Percentiles rank a stretch among this genome's conserved stretches.
Evolutionary conservation across 2,113 vertebrate species (phyloP).

Genomic region (Guaruba guarouba): DNA sequence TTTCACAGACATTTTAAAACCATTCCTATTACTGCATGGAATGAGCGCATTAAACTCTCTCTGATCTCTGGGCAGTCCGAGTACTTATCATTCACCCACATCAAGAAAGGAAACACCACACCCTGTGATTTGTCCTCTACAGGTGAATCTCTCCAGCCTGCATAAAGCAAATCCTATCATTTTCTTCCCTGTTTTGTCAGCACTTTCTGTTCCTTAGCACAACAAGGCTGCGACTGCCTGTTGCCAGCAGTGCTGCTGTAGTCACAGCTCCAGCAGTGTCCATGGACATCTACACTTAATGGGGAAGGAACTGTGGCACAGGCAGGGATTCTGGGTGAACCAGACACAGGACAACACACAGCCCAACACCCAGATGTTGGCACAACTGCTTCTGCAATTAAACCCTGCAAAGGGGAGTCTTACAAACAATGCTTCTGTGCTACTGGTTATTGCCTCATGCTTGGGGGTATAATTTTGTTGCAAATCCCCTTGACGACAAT

Average conservation of each 20-base stretch:
- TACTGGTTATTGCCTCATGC: background rate
- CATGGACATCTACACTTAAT: background rate
- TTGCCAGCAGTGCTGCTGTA: background rate
- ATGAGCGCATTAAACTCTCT: fast-evolving
- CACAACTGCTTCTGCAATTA: background rate
- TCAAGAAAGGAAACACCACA: background rate
- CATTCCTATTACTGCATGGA: background rate
- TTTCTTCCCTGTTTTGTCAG: background rate
- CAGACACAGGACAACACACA: background rate
- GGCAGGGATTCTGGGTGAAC: background rate
- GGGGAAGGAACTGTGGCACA: background rate
- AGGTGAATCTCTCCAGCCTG: background rate
- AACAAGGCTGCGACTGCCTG: background rate
- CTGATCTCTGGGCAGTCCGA: background rate
- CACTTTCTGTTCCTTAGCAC: background rate
- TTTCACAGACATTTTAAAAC: background rate
- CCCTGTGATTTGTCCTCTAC: background rate
- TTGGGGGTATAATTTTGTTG: background rate
- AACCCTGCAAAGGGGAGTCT: background rate
- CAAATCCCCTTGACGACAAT: background rate
- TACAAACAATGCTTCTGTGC: background rate
- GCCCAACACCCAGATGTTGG: background rate
- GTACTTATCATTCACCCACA: no score
- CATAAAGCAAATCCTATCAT: background rate
- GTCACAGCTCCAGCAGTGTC: background rate